Base-by-base conservation (phyloP, 2,113 vertebrate species). In the Zosterops japonicus region DNA sequence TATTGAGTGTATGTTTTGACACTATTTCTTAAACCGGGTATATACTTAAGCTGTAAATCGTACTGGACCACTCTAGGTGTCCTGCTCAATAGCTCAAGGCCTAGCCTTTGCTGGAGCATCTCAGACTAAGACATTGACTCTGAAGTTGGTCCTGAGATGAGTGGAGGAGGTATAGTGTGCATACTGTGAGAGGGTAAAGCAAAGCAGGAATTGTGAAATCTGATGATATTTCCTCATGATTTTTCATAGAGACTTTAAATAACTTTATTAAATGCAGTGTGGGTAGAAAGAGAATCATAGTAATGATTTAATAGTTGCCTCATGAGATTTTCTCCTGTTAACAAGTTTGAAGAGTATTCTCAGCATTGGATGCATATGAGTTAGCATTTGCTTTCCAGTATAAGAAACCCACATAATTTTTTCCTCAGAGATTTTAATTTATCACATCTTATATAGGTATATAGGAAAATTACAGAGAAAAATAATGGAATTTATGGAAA, bases 241-340 rank as follows among this genome's bases (percentile, higher is more conserved):
- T 95, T 92, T 89, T 92, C 46, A 85, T 84, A 59, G 36, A n/a
- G 3, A 35, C 83, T 80, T 92, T 77, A 90, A 96, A 94, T 94
- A 92, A 56, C 31, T 36, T 57, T 31, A 65, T 76, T 90, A 94
- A 95, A 86, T 65, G 36, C 42, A 80, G 63, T 89, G 91, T 95
- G 76, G 83, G 93, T 86, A 89, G 91, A 46, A 86, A 36, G 61
- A 92, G 80, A 90, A 95, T 85, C 71, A 81, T 65, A 46, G 46
- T 80, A 94, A 87, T 94, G 70, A 81, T 69, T 95, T 77, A 83
- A 56, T 52, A 74, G 36, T 20, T 90, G 35, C 76, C 65, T 77
- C 63, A 41, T 64, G 46, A 56, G 67, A 64, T 94, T 72, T 95
- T 80, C 67, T 85, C 12, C 27, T 68, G 22, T 59, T 71, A n/a